Evolutionary conservation across 2,797 vertebrate species (phyloP).

Genomic region (Premnoplex brunnescens): DNA sequence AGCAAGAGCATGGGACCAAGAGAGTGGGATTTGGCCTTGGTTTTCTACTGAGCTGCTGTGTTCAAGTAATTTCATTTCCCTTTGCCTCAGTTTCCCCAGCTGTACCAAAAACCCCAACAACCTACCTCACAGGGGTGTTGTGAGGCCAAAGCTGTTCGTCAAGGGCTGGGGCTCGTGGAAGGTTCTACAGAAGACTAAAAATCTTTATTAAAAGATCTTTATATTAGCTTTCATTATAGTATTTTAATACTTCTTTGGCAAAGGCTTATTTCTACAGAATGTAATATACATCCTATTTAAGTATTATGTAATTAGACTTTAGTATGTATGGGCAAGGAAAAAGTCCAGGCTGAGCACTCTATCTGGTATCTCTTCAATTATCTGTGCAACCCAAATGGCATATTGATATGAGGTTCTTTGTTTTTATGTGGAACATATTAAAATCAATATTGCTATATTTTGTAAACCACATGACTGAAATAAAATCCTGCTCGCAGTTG

Average conservation of each 20-base stretch:
- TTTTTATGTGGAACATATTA: background rate
- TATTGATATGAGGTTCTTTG: background rate
- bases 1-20: background rate
- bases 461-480: slow-evolving; percentile 36
- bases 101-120: background rate
- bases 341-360: slow-evolving; percentile 4
- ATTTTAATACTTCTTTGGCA: slow-evolving; percentile 23
- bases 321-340: background rate
- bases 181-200: background rate
- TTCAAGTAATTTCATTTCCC: background rate
- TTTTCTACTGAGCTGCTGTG: background rate
- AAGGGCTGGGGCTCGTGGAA: slow-evolving; percentile 8
- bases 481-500: slow-evolving; percentile 26
- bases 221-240: slow-evolving; percentile 1
- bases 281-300: background rate
- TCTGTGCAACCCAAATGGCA: slow-evolving; percentile 8
- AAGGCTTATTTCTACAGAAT: slow-evolving; percentile 22
- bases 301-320: background rate
- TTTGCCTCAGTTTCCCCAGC: background rate
- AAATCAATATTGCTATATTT: background rate
- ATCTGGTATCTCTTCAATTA: slow-evolving; percentile 8
- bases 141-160: slow-evolving; percentile 35
- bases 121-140: slow-evolving; percentile 54
- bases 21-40: background rate
- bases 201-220: background rate